These are phyloP conservation scores for Zhuqinia jingwanae DNA, from an alignment of 2,888 invertebrate genomes.

Conservation along the genomic window DNA sequence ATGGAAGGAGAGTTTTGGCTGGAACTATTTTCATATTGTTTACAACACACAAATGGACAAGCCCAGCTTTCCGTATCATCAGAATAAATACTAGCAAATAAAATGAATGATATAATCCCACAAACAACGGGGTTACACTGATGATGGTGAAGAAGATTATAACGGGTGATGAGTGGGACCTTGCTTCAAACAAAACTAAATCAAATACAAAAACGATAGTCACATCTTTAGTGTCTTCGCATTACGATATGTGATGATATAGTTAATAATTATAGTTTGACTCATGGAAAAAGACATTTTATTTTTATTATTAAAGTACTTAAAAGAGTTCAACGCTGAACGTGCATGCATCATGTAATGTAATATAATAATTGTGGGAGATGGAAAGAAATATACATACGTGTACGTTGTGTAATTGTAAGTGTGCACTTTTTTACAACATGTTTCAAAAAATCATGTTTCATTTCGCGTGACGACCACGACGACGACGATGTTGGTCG, in stretches of 20 bases:
- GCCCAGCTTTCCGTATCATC: neutral
- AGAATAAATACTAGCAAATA: neutral
- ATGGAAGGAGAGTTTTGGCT: too few species aligned
- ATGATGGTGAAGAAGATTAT: neutral
- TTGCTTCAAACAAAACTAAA: constrained; percentile 1
- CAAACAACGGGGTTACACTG: constrained; percentile 1
- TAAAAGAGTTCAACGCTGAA: too few species aligned
- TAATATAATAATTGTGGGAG: too few species aligned
- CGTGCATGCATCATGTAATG: too few species aligned
- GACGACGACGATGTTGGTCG: neutral
- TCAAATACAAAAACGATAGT: neutral
- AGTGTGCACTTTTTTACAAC: neutral
- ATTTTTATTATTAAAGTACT: too few species aligned
- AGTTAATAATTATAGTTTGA: too few species aligned
- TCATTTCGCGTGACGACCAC: constrained; percentile 47
- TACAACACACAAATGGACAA: too few species aligned
- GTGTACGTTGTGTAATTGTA: too few species aligned
- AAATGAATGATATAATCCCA: constrained; percentile 7
- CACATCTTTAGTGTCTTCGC: neutral
- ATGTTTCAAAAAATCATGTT: too few species aligned
- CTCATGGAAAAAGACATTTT: too few species aligned
- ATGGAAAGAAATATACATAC: too few species aligned
- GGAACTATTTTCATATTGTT: too few species aligned
- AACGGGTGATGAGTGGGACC: constrained; percentile 7
- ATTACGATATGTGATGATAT: neutral